Evolutionary conservation across 2,113 vertebrate genomes (phyloP), one percentile per base, ranked within the genome.

Genomic region (Myrmophylax atrothorax): DNA sequence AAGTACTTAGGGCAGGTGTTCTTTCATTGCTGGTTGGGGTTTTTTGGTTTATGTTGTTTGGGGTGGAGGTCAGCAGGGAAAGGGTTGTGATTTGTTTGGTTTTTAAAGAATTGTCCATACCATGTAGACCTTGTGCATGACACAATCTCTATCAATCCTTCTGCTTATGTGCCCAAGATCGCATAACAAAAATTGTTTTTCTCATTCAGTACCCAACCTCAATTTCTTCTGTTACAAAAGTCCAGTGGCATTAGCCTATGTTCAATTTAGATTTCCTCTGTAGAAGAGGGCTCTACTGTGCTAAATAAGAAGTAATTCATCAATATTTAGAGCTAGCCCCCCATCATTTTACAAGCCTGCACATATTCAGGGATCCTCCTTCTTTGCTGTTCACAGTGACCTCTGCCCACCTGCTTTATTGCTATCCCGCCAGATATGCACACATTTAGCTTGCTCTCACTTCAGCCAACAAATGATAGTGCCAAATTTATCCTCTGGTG

Each of bases 111-210:
- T 18, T 67, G 14, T 12, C 29, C 69, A 26, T 69, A 12, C 9
- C 7, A 7, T 3, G 64, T 3, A 44, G n/a, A 40, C n/a, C 26
- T 72, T 4, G 0, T 18, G 7, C 18, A 23, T 7, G 7, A 26
- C 15, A 28, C 19, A 3, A n/a, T 23, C 7, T 29, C 24, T 25
- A 6, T 49, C 46, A 55, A 83, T 5, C 14, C 46, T 62, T 19
- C 33, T 64, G 13, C 15, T 79, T 46, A 2, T 1, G 1, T 5
- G 3, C 17, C 58, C 46, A 49, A 49, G 28, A 25, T 14, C 22
- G 8, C 55, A 38, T 10, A 49, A 29, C 3, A 75, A 59, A 38
- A 53, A 50, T 9, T n/a, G 9, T 2, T 35, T 89, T 66, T 79
- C 47, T 42, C 7, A 7, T 33, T 88, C 38, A 19, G 7, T 19